A percentile compares a stretch with the other conserved stretches of the same genome.
Evolutionary conservation across 2,797 vertebrate species (phyloP).

Genomic region (Tangara arthus): DNA sequence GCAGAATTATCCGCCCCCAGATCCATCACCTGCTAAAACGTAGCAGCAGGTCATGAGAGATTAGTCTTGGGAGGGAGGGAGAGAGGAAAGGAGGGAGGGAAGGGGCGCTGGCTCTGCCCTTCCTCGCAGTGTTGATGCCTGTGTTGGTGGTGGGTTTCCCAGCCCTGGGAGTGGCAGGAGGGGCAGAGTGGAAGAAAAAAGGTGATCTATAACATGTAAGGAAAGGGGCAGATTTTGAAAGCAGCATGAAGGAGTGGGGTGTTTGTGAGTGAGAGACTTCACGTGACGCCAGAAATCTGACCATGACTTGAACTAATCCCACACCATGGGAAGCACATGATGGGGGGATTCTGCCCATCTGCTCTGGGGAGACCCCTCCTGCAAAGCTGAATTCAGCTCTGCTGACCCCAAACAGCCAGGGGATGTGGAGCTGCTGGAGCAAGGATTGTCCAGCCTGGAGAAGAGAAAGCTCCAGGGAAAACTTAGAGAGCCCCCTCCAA

Average conservation of each 20-base stretch:
- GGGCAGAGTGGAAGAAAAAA: background rate
- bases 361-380: background rate
- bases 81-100: background rate
- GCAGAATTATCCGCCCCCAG: background rate
- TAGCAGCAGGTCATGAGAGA: background rate
- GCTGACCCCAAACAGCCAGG: accelerated
- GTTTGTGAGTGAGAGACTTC: background rate
- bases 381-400: background rate
- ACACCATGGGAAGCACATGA: background rate
- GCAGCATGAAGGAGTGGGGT: background rate
- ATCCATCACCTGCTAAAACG: background rate
- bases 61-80: background rate
- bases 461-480: background rate
- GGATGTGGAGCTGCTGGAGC: background rate
- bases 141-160: background rate
- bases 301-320: background rate
- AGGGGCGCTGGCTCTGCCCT: accelerated
- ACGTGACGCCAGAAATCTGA: background rate
- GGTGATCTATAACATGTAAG: background rate
- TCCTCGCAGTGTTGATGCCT: accelerated
- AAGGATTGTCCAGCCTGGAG: background rate
- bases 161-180: background rate
- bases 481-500: background rate
- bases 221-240: background rate
- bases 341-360: background rate